Evolutionary conservation across 2,113 vertebrate species (phyloP).

Genomic region (Hippopotamus amphibius): DNA sequence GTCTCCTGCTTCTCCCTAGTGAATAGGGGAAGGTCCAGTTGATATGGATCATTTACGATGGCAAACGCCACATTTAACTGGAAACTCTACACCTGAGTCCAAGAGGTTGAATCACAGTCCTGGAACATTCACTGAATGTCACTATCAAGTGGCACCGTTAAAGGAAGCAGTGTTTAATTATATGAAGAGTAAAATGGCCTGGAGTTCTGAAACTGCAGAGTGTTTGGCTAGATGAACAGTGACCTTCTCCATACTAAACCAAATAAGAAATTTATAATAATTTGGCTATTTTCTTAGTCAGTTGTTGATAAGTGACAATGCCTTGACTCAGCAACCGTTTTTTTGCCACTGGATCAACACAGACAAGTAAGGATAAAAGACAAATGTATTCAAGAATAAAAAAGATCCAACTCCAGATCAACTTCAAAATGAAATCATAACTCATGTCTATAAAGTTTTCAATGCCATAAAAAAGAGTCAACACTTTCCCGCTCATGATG

Average conservation of each 20-base stretch:
- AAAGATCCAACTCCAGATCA: not conserved
- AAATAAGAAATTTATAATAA: not conserved
- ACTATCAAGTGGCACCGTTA: not conserved
- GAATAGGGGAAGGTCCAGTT: not conserved
- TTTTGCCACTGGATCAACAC: not conserved
- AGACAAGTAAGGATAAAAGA: not conserved
- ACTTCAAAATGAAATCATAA: slow-evolving; percentile 29
- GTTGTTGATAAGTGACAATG: not conserved
- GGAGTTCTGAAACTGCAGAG: not conserved
- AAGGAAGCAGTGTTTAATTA: not conserved
- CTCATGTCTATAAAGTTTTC: not conserved
- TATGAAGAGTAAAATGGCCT: not conserved
- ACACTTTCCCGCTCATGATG: not conserved
- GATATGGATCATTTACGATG: not conserved
- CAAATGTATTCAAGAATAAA: not conserved
- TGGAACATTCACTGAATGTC: not conserved
- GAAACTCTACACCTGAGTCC: not conserved
- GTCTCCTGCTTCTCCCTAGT: not conserved
- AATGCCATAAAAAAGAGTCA: not conserved
- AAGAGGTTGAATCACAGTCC: not conserved
- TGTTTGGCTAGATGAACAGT: not conserved
- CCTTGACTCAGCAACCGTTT: not conserved
- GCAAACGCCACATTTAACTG: not conserved
- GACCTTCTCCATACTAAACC: not conserved
- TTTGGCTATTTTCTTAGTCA: not conserved